A percentile compares a stretch with the other conserved stretches of the same genome.
These are phyloP conservation scores for Drosophila sturtevanti DNA, from an alignment of 1,140 invertebrate genomes.

Conservation along the genomic window DNA sequence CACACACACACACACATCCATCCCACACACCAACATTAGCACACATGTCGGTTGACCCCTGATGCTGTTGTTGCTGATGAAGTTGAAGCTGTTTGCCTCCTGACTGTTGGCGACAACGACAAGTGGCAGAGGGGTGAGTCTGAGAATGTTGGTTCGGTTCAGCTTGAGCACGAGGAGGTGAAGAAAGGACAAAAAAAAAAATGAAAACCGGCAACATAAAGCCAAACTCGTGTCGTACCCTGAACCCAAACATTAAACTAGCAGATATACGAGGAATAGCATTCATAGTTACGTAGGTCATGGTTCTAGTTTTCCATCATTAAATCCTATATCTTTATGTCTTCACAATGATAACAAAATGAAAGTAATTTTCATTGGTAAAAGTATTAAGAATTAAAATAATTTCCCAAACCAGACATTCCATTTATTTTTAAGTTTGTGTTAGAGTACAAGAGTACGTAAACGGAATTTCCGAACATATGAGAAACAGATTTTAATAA, in stretches of 20 bases:
- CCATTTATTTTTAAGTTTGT: too few relatives aligned
- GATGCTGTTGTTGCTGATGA: slow-evolving; percentile 33
- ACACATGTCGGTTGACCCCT: slow-evolving; percentile 53
- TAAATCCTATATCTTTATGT: background rate
- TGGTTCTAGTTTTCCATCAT: background rate
- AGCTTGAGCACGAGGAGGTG: background rate
- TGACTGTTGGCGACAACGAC: slow-evolving; percentile 29
- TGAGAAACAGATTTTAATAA: too few relatives aligned
- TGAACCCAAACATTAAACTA: background rate
- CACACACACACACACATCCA: slow-evolving; percentile 11
- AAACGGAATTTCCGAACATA: too few relatives aligned
- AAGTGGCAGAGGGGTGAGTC: slow-evolving; percentile 11
- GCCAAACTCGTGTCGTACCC: background rate
- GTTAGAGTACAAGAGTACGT: too few relatives aligned
- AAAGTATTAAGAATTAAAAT: too few relatives aligned
- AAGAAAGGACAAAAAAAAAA: background rate
- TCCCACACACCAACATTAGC: background rate
- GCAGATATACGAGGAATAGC: background rate
- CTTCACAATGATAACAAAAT: background rate
- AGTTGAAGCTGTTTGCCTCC: slow-evolving; percentile 36
- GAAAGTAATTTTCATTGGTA: too few relatives aligned
- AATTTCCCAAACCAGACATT: too few relatives aligned
- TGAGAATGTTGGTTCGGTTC: background rate
- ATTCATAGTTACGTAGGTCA: background rate
- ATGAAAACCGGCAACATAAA: background rate